Evolutionary conservation across 1,140 invertebrate genomes (phyloP).

Genomic region (Notospermus geniculatus): DNA sequence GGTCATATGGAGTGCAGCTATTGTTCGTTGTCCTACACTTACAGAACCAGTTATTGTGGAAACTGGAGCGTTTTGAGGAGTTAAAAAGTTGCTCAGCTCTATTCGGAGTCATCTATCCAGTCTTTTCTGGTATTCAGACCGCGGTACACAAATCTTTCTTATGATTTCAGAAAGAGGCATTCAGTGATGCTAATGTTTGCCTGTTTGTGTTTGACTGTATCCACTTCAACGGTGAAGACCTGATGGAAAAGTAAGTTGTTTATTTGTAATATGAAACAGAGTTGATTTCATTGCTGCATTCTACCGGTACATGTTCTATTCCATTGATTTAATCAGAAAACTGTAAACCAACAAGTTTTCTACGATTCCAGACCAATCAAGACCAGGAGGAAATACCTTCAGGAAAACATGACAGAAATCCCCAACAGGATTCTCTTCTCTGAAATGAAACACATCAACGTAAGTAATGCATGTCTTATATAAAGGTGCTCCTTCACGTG

Average conservation of each 20-base stretch:
- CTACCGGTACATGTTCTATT: too few species aligned
- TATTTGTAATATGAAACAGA: too few species aligned
- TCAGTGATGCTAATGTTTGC: conserved; percentile 84
- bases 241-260: conserved; percentile 71
- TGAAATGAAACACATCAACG: conserved; percentile 73
- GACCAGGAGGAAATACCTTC: conserved; percentile 73
- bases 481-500: too few species aligned
- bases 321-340: too few species aligned
- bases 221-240: conserved; percentile 82
- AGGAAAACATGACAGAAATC: conserved; percentile 80
- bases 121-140: background rate
- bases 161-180: conserved; percentile 70
- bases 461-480: conserved; percentile 41
- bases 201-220: conserved; percentile 92
- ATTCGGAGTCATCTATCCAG: too few species aligned
- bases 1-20: too few species aligned
- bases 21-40: too few species aligned
- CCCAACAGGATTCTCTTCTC: conserved; percentile 84
- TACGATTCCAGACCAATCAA: conserved; percentile 64
- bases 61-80: too few species aligned
- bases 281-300: too few species aligned
- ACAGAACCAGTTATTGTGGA: too few species aligned
- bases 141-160: conserved; percentile 13
- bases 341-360: conserved; percentile 5
- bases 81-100: too few species aligned